Conservation (phyloP, 2,888 invertebrate genomes). For the Melanargia galathea region DNA sequence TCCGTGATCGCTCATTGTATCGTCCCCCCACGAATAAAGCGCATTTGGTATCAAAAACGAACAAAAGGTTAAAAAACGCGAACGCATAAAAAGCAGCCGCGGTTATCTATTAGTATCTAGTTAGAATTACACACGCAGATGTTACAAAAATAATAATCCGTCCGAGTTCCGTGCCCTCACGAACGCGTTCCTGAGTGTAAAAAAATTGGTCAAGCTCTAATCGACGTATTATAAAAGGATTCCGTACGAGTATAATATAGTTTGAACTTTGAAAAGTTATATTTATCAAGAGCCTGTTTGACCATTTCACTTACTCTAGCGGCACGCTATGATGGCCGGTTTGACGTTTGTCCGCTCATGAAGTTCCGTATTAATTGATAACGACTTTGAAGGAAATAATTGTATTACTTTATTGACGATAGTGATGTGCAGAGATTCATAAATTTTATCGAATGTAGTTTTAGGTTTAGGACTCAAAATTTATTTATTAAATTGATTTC, state of each 20-base stretch:
- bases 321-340: too few species aligned
- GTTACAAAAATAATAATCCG: conserved; percentile 77
- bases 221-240: not conserved
- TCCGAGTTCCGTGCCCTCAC: conserved; percentile 44
- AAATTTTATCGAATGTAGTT: too few species aligned
- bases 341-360: too few species aligned
- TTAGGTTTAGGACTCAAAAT: too few species aligned
- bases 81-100: conserved; percentile 78
- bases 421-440: too few species aligned
- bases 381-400: too few species aligned
- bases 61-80: conserved; percentile 75
- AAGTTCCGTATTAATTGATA: too few species aligned
- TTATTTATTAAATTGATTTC: too few species aligned
- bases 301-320: too few species aligned
- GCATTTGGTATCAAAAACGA: conserved; percentile 70
- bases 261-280: too few species aligned
- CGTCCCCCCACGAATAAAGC: conserved; percentile 73
- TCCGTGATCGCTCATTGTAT: conserved; percentile 49
- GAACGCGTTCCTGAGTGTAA: conserved; percentile 35
- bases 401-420: too few species aligned
- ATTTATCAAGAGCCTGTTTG: too few species aligned
- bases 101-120: conserved; percentile 82
- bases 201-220: conserved; percentile 22
- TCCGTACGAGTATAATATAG: not conserved
- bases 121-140: conserved; percentile 77